These are phyloP conservation scores for Clavelina lepadiformis DNA, from an alignment of 23 tunicate species.

Conservation along the genomic window DNA sequence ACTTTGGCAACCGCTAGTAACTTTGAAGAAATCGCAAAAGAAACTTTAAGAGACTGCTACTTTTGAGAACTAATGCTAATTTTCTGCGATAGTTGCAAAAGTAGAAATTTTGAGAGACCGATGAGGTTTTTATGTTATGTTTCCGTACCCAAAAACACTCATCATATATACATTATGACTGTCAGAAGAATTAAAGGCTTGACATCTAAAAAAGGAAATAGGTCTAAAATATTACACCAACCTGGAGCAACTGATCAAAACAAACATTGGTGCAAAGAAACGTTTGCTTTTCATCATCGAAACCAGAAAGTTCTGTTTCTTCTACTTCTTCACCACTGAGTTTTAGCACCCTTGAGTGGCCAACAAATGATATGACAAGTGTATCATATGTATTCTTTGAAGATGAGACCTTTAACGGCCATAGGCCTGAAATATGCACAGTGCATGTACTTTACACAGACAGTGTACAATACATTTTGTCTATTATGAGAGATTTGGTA, in stretches of 20 bases:
- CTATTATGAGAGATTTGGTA: background rate
- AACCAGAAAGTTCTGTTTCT: constrained; percentile 81
- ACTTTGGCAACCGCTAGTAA: too few relatives aligned
- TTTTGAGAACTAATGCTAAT: too few relatives aligned
- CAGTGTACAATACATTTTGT: background rate
- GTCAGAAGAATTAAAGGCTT: too few relatives aligned
- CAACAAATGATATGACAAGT: constrained; percentile 85
- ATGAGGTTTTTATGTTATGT: too few relatives aligned
- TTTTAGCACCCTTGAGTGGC: constrained; percentile 72
- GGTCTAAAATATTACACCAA: constrained; percentile 6
- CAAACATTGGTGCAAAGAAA: constrained; percentile 67
- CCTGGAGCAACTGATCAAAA: constrained; percentile 76
- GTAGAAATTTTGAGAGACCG: too few relatives aligned
- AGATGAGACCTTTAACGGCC: constrained; percentile 59
- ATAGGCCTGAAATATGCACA: constrained; percentile 31
- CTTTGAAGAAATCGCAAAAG: too few relatives aligned
- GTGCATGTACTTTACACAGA: background rate
- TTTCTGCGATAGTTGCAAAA: too few relatives aligned
- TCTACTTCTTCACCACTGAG: constrained; percentile 90
- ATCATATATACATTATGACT: too few relatives aligned
- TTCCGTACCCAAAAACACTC: too few relatives aligned
- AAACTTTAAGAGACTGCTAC: too few relatives aligned
- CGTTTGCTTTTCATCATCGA: constrained; percentile 72
- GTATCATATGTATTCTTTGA: constrained; percentile 58
- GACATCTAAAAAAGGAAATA: too few relatives aligned